Percentiles rank a stretch among this genome's conserved stretches.
These are phyloP conservation scores for Biston betularia DNA, from an alignment of 2,888 invertebrate species.

Conservation along the genomic window DNA sequence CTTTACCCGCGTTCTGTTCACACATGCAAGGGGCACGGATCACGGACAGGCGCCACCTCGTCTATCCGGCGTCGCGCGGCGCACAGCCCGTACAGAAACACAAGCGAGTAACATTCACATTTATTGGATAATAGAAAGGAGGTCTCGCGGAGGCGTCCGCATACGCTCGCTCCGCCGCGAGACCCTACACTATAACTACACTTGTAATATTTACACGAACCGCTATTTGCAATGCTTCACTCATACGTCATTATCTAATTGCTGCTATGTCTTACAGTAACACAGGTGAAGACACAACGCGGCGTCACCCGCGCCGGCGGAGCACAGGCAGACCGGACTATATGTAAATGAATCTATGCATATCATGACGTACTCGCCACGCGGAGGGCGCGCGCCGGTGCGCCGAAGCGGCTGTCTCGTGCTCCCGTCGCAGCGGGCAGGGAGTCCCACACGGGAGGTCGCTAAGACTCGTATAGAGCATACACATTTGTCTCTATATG, in stretches of 20 bases:
- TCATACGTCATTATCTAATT: constrained; percentile 3
- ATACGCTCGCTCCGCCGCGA: not conserved
- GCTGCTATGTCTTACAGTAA: constrained; percentile 12
- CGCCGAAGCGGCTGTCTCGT: no score
- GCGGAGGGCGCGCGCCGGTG: no score
- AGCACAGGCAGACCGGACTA: no score
- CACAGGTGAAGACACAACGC: constrained; percentile 2
- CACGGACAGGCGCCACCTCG: no score
- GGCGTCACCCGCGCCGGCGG: constrained; percentile 4
- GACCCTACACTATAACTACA: constrained; percentile 7
- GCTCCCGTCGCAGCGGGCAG: no score
- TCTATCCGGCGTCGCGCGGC: not conserved
- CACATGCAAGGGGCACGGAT: no score
- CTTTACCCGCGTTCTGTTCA: no score
- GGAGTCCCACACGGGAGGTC: no score
- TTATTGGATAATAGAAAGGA: constrained; percentile 37
- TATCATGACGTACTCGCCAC: no score
- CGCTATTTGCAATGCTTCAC: not conserved
- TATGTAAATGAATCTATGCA: no score
- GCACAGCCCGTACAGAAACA: constrained; percentile 17
- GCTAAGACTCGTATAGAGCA: no score
- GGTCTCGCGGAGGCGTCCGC: not conserved
- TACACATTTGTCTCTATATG: no score
- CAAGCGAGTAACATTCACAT: constrained; percentile 37
- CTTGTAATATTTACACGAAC: constrained; percentile 15